Evolutionary conservation across 1,140 invertebrate species (phyloP).

Genomic region (Panonychus citri): DNA sequence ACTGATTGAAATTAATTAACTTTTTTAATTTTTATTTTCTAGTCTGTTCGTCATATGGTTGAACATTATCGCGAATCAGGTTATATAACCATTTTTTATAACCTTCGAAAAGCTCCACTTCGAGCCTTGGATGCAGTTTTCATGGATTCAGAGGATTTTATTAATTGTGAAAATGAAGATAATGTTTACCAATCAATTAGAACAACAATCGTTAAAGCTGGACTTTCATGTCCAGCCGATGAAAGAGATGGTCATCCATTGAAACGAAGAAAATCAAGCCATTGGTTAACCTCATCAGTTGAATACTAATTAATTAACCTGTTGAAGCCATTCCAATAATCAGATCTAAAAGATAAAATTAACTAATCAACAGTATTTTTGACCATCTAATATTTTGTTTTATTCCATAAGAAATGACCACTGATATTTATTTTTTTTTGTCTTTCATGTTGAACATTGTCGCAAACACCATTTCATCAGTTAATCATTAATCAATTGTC

Average conservation of each 20-base stretch:
- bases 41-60: constrained; percentile 14
- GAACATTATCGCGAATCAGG: constrained; percentile 6
- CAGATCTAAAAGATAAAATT: no score
- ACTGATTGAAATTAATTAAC: background rate
- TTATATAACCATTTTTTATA: constrained; percentile 7
- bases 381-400: no score
- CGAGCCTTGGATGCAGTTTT: constrained; percentile 1
- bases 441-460: no score
- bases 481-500: no score
- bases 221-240: background rate
- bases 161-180: background rate
- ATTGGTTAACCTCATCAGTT: background rate
- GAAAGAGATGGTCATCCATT: background rate
- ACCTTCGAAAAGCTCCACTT: constrained; percentile 4
- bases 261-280: background rate
- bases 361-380: no score
- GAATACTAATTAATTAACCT: background rate
- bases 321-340: no score
- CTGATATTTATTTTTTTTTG: no score
- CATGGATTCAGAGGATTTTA: background rate
- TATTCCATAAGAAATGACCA: no score
- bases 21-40: background rate
- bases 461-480: no score
- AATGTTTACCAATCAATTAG: background rate
- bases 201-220: background rate